phyloP scores from a whole-genome alignment of 2,888 invertebrate species.

The Euproctis similis region DNA sequence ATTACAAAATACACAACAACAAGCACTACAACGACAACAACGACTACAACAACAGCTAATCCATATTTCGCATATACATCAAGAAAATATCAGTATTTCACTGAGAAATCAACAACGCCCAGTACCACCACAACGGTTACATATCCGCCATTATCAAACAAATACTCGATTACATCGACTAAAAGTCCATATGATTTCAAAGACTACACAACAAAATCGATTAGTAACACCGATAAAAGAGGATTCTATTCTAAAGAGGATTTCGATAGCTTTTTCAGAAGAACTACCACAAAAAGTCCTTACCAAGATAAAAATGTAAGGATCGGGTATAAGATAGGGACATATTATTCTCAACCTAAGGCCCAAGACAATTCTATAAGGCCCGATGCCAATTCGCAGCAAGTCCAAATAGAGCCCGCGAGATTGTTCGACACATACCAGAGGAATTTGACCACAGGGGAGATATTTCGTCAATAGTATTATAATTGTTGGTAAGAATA shows the following conservation, averaged over 20 bases:
- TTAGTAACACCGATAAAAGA: conserved; percentile 36
- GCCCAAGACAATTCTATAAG: conserved; percentile 65
- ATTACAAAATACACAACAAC: conserved; percentile 32
- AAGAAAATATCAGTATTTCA: conserved; percentile 34
- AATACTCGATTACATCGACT: conserved; percentile 67
- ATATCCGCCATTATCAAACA: conserved; percentile 47
- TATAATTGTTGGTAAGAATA: conserved; percentile 64
- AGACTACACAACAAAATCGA: conserved; percentile 57
- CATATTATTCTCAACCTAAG: conserved; percentile 62
- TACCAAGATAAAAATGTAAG: conserved; percentile 55
- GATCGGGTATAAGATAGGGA: conserved; percentile 64
- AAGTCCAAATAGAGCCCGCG: conserved; percentile 67
- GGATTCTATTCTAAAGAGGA: conserved; percentile 60
- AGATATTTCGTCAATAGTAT: conserved; percentile 45
- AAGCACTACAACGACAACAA: conserved; percentile 12
- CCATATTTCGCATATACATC: conserved; percentile 42
- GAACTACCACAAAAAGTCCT: conserved; percentile 73
- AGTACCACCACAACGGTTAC: conserved; percentile 19
- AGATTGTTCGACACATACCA: conserved; percentile 54
- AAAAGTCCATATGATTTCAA: conserved; percentile 75
- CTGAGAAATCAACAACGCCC: conserved; percentile 37
- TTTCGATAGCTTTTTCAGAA: conserved; percentile 48
- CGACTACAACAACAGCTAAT: conserved; percentile 17
- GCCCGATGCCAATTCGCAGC: conserved; percentile 67
- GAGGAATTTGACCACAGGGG: conserved; percentile 58